A percentile compares a stretch with the other conserved stretches of the same genome.
These are phyloP conservation scores for Nothobranchius kuhntae DNA, from an alignment of 2,113 vertebrate genomes.

Conservation along the genomic window DNA sequence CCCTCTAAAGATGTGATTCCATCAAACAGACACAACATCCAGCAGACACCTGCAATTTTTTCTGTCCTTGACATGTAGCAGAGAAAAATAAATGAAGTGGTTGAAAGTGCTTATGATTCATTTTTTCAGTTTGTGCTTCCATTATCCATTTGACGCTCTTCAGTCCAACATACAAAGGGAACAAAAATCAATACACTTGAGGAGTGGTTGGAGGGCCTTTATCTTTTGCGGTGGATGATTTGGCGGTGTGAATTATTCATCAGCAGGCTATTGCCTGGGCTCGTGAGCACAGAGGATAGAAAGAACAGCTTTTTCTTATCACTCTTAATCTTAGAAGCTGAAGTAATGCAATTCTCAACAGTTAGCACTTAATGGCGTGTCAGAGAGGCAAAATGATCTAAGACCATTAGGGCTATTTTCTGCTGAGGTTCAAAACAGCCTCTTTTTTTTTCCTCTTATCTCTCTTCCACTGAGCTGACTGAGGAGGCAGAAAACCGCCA, in stretches of 20 bases:
- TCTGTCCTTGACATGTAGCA: constrained; percentile 51
- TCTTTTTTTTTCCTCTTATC: constrained; percentile 72
- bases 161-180: constrained; percentile 70
- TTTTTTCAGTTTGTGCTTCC: constrained; percentile 62
- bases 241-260: constrained; percentile 92
- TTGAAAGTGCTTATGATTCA: constrained; percentile 51
- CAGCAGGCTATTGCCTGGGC: constrained; percentile 79
- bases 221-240: constrained; percentile 87
- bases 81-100: constrained; percentile 4
- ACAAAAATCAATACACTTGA: constrained; percentile 87
- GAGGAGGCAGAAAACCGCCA: constrained; percentile 42
- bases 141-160: constrained; percentile 73
- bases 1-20: background rate
- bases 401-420: constrained; percentile 82
- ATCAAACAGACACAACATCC: background rate
- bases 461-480: constrained; percentile 48
- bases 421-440: constrained; percentile 78
- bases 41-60: constrained; percentile 13
- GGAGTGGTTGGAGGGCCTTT: constrained; percentile 84
- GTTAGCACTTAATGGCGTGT: constrained; percentile 86
- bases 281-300: constrained; percentile 80
- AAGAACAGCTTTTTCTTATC: constrained; percentile 88
- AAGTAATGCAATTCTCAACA: constrained; percentile 86
- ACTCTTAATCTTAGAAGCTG: constrained; percentile 84
- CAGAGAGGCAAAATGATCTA: constrained; percentile 82